Conservation (phyloP, 2,888 invertebrate genomes). For the Lucinisca nassula region DNA sequence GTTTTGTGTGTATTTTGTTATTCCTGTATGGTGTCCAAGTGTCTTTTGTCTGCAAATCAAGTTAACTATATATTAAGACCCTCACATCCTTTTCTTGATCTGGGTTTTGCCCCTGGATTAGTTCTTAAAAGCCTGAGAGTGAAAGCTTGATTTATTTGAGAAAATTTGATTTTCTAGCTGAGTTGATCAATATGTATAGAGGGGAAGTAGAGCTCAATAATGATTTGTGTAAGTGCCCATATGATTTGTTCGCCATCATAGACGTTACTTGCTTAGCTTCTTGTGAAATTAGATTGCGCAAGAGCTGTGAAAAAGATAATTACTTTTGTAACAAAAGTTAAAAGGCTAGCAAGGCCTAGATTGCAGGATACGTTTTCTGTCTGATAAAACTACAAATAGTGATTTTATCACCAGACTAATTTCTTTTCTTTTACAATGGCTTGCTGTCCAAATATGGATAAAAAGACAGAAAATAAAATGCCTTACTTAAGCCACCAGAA, state of each 20-base stretch:
- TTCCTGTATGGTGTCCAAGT: too few relatives aligned
- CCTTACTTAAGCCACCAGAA: too few relatives aligned
- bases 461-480: too few relatives aligned
- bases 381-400: neutral
- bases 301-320: slow-evolving; percentile 2
- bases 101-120: neutral
- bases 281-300: slow-evolving; percentile 10
- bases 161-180: neutral
- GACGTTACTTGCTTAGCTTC: neutral
- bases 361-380: neutral
- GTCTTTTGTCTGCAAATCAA: neutral
- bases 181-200: neutral
- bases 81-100: neutral
- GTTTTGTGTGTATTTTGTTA: too few relatives aligned
- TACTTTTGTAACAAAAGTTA: neutral
- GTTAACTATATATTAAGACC: neutral
- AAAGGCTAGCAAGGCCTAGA: neutral
- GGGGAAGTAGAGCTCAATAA: neutral
- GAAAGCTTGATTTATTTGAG: neutral
- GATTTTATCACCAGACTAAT: neutral
- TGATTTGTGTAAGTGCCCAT: neutral
- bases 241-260: neutral
- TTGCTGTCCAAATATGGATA: neutral
- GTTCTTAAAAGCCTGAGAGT: neutral
- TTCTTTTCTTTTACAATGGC: neutral